Conservation (phyloP, 2,797 vertebrate genomes). For the Mus caroli region DNA sequence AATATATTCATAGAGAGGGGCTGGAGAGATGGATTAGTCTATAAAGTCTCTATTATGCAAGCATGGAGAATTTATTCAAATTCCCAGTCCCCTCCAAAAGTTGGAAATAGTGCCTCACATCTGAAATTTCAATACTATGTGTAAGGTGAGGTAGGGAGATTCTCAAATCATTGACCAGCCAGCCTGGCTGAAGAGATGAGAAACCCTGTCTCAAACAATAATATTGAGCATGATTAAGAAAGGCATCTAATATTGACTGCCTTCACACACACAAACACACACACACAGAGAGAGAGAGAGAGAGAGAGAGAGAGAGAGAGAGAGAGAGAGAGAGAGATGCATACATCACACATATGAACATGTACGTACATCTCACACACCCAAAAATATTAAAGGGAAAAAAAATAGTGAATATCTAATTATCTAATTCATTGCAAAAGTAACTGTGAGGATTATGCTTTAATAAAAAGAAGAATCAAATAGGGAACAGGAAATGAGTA, state of each 20-base stretch:
- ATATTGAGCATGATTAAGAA: background rate
- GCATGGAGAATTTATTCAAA: background rate
- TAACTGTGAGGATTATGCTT: background rate
- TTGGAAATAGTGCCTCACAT: background rate
- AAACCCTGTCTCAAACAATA: background rate
- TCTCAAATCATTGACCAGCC: background rate
- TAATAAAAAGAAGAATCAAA: conserved; percentile 32
- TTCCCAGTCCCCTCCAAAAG: background rate
- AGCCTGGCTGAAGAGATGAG: background rate
- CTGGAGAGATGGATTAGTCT: background rate
- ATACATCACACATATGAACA: background rate
- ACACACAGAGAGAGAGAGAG: background rate
- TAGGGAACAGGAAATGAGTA: conserved; percentile 36
- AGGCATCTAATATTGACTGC: background rate
- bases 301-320: background rate
- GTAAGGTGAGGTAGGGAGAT: background rate
- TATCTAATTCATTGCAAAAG: conserved; percentile 42
- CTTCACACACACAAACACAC: background rate
- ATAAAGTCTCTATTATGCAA: background rate
- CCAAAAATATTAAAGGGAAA: background rate
- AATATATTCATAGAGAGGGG: conserved; percentile 2
- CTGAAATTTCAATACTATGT: background rate
- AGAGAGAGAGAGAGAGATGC: background rate
- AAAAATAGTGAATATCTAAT: conserved; percentile 32
- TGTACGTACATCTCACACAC: background rate